Evolutionary conservation across 2,797 vertebrate genomes (phyloP).

Genomic region (Sebastes nivosus): DNA sequence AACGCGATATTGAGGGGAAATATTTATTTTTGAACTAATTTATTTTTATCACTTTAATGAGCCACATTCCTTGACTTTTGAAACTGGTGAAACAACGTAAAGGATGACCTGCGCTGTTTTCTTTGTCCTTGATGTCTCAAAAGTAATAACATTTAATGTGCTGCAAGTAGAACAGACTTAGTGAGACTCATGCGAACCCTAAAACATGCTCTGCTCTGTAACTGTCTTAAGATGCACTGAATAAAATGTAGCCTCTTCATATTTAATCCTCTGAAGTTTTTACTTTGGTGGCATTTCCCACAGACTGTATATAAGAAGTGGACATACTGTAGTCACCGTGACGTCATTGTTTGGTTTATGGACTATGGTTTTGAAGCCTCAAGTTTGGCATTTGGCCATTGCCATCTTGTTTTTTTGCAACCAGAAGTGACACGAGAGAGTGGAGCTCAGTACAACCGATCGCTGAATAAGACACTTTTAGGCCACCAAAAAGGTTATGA

Average conservation of each 20-base stretch:
- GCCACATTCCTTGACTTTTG: slow-evolving; percentile 53
- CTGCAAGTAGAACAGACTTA: slow-evolving; percentile 49
- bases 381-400: background rate
- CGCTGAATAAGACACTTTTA: too few relatives aligned
- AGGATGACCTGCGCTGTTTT: slow-evolving; percentile 4
- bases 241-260: slow-evolving; percentile 60
- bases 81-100: slow-evolving; percentile 2
- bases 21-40: slow-evolving; percentile 78
- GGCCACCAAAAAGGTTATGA: too few relatives aligned
- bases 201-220: slow-evolving; percentile 31
- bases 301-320: background rate
- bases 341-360: too few relatives aligned
- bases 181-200: slow-evolving; percentile 5
- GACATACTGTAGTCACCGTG: too few relatives aligned
- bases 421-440: background rate
- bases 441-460: too few relatives aligned
- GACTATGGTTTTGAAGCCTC: background rate
- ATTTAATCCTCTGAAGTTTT: background rate
- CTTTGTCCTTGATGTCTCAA: slow-evolving; percentile 13
- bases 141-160: slow-evolving; percentile 40
- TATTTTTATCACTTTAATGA: slow-evolving; percentile 79
- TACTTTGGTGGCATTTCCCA: background rate
- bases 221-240: slow-evolving; percentile 48
- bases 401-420: background rate
- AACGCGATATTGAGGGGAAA: slow-evolving; percentile 45